These are phyloP conservation scores for Equus quagga DNA, from an alignment of 2,113 vertebrate genomes.

Conservation along the genomic window DNA sequence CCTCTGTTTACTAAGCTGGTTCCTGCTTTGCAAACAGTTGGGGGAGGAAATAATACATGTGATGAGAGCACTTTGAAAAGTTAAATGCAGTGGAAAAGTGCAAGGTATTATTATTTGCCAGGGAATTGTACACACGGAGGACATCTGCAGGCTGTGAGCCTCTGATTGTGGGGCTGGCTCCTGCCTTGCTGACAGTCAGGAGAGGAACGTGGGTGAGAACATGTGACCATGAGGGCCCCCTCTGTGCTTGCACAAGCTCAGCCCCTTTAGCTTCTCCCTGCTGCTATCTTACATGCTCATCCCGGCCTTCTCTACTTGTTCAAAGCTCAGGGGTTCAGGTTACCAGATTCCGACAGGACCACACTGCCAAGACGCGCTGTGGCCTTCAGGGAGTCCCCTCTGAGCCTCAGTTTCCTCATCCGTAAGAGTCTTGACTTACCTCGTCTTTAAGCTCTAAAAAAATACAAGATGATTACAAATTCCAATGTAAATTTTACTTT, in stretches of 20 bases:
- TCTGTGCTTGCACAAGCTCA: accelerated
- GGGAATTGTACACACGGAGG: constrained; percentile 29
- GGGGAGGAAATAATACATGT: constrained; percentile 52
- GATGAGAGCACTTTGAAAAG: constrained; percentile 66
- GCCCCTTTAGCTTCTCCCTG: background rate
- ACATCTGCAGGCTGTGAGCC: constrained; percentile 47
- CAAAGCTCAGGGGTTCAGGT: background rate
- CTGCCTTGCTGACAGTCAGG: background rate
- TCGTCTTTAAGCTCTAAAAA: background rate
- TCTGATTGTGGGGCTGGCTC: background rate
- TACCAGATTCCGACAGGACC: background rate
- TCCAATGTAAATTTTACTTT: background rate
- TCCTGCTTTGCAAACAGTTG: constrained; percentile 66
- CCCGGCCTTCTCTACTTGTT: background rate
- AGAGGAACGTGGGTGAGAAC: background rate
- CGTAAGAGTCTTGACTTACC: background rate
- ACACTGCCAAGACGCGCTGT: background rate
- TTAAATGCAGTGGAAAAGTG: constrained; percentile 63
- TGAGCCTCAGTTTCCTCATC: background rate
- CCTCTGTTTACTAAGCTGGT: constrained; percentile 53
- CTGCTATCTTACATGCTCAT: background rate
- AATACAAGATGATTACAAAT: background rate
- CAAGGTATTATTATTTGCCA: constrained; percentile 60
- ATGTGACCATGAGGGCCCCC: accelerated
- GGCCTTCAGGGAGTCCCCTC: too few relatives aligned